phyloP scores from a whole-genome alignment of 2,797 vertebrate genomes.

The Avahi laniger region DNA sequence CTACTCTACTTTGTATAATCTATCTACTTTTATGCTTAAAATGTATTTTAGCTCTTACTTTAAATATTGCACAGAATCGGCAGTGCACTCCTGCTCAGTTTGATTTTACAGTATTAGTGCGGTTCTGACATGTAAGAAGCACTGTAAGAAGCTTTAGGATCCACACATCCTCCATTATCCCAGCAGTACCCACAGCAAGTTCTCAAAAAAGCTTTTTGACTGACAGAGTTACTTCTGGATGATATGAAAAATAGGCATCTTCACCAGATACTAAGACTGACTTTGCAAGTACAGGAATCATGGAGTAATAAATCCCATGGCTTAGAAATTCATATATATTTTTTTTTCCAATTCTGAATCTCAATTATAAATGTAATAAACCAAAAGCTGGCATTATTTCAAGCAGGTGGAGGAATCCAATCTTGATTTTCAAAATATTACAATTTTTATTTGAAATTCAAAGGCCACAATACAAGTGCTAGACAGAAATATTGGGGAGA shows the following conservation, averaged over 20 bases:
- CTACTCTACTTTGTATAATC: slow-evolving; percentile 42
- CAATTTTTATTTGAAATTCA: not conserved
- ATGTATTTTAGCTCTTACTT: slow-evolving; percentile 40
- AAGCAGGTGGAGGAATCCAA: not conserved
- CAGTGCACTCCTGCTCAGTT: not conserved
- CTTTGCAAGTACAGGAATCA: not conserved
- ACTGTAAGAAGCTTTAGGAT: not conserved
- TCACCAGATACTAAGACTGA: not conserved
- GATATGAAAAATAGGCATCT: not conserved
- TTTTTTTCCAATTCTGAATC: not conserved
- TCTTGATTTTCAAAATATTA: slow-evolving; percentile 35
- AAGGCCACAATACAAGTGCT: not conserved
- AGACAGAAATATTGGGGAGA: not conserved
- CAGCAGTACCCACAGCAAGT: not conserved
- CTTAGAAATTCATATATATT: not conserved
- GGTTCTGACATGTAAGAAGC: not conserved
- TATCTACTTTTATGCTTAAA: slow-evolving; percentile 54
- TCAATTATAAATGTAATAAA: slow-evolving; percentile 24
- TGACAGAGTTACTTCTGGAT: not conserved
- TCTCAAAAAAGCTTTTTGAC: not conserved
- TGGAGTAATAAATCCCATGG: not conserved
- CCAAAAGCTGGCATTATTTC: not conserved
- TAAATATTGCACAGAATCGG: slow-evolving; percentile 1
- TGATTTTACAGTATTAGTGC: not conserved
- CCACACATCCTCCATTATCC: not conserved